phyloP scores from a whole-genome alignment of 2,888 invertebrate genomes.

The Lepidochrysops patricia region DNA sequence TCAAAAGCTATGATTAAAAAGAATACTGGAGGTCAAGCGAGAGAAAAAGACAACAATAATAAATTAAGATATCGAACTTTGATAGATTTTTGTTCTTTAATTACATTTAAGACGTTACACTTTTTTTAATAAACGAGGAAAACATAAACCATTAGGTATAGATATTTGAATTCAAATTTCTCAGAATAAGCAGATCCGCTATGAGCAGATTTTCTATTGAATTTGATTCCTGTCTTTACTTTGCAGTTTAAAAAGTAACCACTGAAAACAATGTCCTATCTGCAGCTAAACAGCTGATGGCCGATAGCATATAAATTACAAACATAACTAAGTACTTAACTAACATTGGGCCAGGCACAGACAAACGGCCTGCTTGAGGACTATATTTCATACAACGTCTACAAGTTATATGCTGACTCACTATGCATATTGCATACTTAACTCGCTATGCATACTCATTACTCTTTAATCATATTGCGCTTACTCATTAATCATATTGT shows the following conservation, averaged over 20 bases:
- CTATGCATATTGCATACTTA: conserved; percentile 22
- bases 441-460: conserved; percentile 22
- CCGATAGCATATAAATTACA: conserved; percentile 18
- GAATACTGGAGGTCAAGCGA: neutral
- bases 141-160: no score
- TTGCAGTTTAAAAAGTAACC: no score
- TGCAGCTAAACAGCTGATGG: conserved; percentile 17
- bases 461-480: neutral
- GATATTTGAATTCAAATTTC: no score
- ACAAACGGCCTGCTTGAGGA: conserved; percentile 30
- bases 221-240: no score
- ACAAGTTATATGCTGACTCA: conserved; percentile 28
- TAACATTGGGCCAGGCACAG: conserved; percentile 29
- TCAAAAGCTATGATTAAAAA: no score
- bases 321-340: conserved; percentile 22
- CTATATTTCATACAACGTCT: conserved; percentile 33
- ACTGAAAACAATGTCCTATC: neutral
- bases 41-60: neutral
- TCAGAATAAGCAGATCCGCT: no score
- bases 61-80: neutral
- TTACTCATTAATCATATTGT: neutral
- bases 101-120: no score
- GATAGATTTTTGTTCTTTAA: no score
- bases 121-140: no score
- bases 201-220: no score